Evolutionary conservation across 2,888 invertebrate species (phyloP).

Genomic region (Orthosia gothica): DNA sequence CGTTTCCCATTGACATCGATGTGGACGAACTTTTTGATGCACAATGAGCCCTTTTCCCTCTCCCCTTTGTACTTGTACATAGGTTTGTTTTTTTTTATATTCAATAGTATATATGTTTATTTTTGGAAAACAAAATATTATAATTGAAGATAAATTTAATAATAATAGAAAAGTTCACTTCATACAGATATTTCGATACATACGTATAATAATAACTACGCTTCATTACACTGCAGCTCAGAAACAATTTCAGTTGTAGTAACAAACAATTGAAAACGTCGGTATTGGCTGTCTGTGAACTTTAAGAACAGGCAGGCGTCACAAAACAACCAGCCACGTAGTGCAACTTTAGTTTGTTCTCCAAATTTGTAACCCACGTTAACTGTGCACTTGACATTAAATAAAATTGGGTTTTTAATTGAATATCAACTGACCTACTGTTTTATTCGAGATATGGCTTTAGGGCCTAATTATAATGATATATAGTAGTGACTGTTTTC

Average conservation of each 20-base stretch:
- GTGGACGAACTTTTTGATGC: too few relatives aligned
- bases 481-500: neutral
- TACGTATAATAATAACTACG: slow-evolving; percentile 5
- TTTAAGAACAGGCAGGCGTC: slow-evolving; percentile 31
- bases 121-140: too few relatives aligned
- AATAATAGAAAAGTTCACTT: too few relatives aligned
- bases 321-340: slow-evolving; percentile 21
- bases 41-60: too few relatives aligned
- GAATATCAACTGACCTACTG: slow-evolving; percentile 3
- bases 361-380: slow-evolving; percentile 17
- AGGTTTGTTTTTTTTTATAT: too few relatives aligned
- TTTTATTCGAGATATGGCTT: neutral
- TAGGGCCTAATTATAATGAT: neutral
- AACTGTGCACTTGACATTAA: slow-evolving; percentile 7
- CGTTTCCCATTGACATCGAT: too few relatives aligned
- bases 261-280: slow-evolving; percentile 33
- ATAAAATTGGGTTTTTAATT: slow-evolving; percentile 9
- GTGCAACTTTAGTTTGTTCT: slow-evolving; percentile 26
- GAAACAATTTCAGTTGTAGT: slow-evolving; percentile 18
- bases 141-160: too few relatives aligned
- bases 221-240: neutral
- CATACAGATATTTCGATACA: neutral
- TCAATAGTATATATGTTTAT: too few relatives aligned
- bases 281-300: slow-evolving; percentile 42
- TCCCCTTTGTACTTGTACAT: too few relatives aligned